Base-by-base conservation (phyloP, 2,113 vertebrate genomes). In the Zootoca vivipara region DNA sequence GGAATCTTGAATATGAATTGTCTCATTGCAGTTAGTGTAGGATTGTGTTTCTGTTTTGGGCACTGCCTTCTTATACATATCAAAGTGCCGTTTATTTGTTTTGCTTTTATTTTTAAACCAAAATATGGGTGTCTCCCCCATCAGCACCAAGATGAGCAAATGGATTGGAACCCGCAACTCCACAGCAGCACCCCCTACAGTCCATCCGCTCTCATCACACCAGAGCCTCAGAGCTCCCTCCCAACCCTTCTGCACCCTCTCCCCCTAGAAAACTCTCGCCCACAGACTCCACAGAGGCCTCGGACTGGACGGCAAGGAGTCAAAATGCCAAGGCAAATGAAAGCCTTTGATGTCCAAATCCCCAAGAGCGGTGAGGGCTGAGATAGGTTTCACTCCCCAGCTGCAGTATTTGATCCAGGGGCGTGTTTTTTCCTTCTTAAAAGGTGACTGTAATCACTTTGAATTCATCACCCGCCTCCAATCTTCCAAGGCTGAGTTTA, bases 401-500 rank as follows among this genome's bases (percentile, higher is more conserved):
- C 62, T 72, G 94, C 95, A 95, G 92, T 95, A 93, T 96, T 93
- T 96, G 93, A 95, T 95, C 93, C 85, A 90, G 91, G 46, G 46
- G 91, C 94, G 93, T 94, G 7, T 30, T 15, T 30, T 70, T 62
- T 96, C 3, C 46, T 96, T 95, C 93, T 91, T 94, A 90, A 95
- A 93, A 95, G 94, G 92, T 95, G 95, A 95, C 92, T 91, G 92
- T 91, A 95, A 96, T 95, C 95, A 89, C 93, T 96, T 93, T 92
- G 92, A 94, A 96, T 96, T 95, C 95, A 92, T 94, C 90, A 86
- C 77, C 94, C 78, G 73, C 94, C 94, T 93, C 93, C 89, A 96
- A 94, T 92, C 94, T 96, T 95, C 93, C 92, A 91, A 80, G 93
- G 92, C 94, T 93, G 93, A 94, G 94, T 93, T 90, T 93, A 74